These are phyloP conservation scores for Spermophilus dauricus DNA, from an alignment of 2,113 vertebrate species.

Conservation along the genomic window DNA sequence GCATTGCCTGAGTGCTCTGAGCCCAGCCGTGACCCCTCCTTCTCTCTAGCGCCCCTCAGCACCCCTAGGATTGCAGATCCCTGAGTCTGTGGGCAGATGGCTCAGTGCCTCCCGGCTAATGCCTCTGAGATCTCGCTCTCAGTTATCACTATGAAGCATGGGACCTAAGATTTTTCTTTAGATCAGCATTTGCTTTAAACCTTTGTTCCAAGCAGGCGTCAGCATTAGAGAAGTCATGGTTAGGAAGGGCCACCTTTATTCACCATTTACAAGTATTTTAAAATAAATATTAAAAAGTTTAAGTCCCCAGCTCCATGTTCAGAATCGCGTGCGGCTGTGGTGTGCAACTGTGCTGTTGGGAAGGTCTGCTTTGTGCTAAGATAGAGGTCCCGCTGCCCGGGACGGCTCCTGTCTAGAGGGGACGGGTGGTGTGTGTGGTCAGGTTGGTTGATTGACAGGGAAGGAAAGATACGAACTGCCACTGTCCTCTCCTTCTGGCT, in stretches of 20 bases:
- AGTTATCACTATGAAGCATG: neutral
- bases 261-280: neutral
- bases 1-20: neutral
- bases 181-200: neutral
- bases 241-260: neutral
- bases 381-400: neutral
- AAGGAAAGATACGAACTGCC: neutral
- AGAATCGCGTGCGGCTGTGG: rapidly evolving
- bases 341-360: rapidly evolving
- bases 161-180: neutral
- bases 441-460: neutral
- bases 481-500: neutral
- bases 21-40: neutral
- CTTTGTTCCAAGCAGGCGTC: conserved; percentile 7
- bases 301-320: neutral
- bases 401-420: neutral
- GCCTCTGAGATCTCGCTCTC: neutral
- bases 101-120: neutral
- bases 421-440: neutral
- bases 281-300: neutral
- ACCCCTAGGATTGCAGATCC: neutral
- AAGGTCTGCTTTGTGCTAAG: neutral
- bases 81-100: neutral
- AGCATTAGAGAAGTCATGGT: neutral
- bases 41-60: neutral